A percentile compares a stretch with the other conserved stretches of the same genome.
Conservation (phyloP, 2,888 invertebrate species). For the Eulithis testata region DNA sequence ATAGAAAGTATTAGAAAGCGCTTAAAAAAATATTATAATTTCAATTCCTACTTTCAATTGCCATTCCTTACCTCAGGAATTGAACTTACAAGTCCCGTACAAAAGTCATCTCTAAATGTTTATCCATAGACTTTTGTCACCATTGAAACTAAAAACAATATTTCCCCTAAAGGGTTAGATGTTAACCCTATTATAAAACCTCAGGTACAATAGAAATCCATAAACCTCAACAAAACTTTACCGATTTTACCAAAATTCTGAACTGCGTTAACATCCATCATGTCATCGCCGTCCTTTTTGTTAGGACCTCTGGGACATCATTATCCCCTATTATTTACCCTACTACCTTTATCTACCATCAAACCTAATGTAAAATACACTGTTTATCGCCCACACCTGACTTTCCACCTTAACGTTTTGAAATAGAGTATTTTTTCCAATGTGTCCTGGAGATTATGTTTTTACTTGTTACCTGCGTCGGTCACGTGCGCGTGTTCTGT, state of each 20-base stretch:
- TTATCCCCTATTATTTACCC: slow-evolving; percentile 46
- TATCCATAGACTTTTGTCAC: too few relatives aligned
- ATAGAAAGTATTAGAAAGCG: too few relatives aligned
- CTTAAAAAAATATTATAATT: too few relatives aligned
- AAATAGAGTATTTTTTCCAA: slow-evolving; percentile 6
- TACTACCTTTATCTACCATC: slow-evolving; percentile 43
- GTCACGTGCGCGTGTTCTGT: slow-evolving; percentile 44
- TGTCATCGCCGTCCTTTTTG: slow-evolving; percentile 49
- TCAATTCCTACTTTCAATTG: too few relatives aligned
- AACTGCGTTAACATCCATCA: slow-evolving; percentile 39
- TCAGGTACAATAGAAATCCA: neutral
- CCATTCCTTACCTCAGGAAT: too few relatives aligned
- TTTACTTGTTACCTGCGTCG: slow-evolving; percentile 20
- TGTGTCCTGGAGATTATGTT: slow-evolving; percentile 12
- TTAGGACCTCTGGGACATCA: slow-evolving; percentile 42
- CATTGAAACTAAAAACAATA: too few relatives aligned
- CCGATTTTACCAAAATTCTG: slow-evolving; percentile 24
- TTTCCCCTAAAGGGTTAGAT: too few relatives aligned
- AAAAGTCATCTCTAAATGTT: too few relatives aligned
- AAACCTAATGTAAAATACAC: slow-evolving; percentile 34
- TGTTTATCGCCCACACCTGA: slow-evolving; percentile 1
- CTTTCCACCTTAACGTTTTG: slow-evolving; percentile 10
- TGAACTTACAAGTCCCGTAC: too few relatives aligned
- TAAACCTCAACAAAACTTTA: slow-evolving; percentile 15
- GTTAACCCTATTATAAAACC: neutral